Percentiles rank a stretch among this genome's conserved stretches.
phyloP scores from a whole-genome alignment of 2,113 vertebrate species.

The Anoura caudifer region DNA sequence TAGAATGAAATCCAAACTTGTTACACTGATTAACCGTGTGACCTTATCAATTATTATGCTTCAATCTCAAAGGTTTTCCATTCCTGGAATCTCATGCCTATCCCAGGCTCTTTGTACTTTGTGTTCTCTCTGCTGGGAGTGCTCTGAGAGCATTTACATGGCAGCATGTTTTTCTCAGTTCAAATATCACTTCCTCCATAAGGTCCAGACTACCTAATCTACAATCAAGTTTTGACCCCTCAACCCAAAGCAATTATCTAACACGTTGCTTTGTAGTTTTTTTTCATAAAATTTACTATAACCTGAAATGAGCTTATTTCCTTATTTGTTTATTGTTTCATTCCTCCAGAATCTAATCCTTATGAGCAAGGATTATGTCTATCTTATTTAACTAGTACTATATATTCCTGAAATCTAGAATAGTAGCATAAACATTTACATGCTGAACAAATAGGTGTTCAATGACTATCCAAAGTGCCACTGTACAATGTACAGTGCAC shows the following conservation, averaged over 20 bases:
- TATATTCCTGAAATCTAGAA: not conserved
- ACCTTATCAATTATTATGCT: not conserved
- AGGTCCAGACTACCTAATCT: not conserved
- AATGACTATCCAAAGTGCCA: not conserved
- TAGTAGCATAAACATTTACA: not conserved
- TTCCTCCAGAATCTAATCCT: not conserved
- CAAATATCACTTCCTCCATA: not conserved
- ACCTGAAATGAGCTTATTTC: not conserved
- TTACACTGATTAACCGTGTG: not conserved
- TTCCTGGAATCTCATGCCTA: not conserved
- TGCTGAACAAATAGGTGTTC: not conserved
- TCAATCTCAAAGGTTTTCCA: not conserved
- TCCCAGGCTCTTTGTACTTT: not conserved
- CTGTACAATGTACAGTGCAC: not conserved
- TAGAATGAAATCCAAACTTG: not conserved
- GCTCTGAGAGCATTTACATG: not conserved
- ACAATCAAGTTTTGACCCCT: not conserved
- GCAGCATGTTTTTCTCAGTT: not conserved
- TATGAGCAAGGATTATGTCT: not conserved
- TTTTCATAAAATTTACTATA: not conserved
- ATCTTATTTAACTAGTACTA: not conserved
- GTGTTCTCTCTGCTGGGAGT: not conserved
- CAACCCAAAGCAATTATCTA: not conserved
- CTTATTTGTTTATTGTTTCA: not conserved
- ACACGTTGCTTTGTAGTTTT: not conserved